Evolutionary conservation across 2,797 vertebrate species (phyloP).

Genomic region (Aldrovandia affinis): DNA sequence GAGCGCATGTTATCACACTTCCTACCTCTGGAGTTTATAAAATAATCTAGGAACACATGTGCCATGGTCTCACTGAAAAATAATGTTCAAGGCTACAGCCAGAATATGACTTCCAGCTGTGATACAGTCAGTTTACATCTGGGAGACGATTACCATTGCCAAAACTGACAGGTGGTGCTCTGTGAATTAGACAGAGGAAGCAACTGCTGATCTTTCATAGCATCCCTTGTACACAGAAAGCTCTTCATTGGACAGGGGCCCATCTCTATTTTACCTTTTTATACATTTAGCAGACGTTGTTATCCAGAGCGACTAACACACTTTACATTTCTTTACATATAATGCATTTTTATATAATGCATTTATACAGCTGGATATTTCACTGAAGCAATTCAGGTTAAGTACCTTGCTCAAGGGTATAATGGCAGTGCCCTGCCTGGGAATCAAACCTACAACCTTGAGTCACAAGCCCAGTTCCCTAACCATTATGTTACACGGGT

Average conservation of each 20-base stretch:
- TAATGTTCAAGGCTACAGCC: not conserved
- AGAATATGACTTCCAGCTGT: not conserved
- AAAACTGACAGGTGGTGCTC: no score
- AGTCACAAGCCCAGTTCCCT: no score
- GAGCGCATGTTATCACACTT: not conserved
- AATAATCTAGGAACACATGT: not conserved
- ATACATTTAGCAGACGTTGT: no score
- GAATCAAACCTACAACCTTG: no score
- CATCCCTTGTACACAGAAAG: not conserved
- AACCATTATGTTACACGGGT: no score
- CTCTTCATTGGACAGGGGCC: not conserved
- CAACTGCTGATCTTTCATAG: not conserved
- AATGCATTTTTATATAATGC: no score
- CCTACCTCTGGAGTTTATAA: not conserved
- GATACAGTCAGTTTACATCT: not conserved
- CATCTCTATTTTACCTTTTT: not conserved
- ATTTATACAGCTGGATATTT: no score
- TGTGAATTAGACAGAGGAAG: not conserved
- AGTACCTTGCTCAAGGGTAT: no score
- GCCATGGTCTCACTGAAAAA: not conserved
- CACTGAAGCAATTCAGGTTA: no score
- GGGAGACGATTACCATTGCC: not conserved
- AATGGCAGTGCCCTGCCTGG: no score
- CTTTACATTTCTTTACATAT: no score
- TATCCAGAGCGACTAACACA: no score